Percentiles rank a stretch among this genome's conserved stretches.
These are phyloP conservation scores for Ostrea edulis DNA, from an alignment of 1,140 invertebrate genomes.

Conservation along the genomic window DNA sequence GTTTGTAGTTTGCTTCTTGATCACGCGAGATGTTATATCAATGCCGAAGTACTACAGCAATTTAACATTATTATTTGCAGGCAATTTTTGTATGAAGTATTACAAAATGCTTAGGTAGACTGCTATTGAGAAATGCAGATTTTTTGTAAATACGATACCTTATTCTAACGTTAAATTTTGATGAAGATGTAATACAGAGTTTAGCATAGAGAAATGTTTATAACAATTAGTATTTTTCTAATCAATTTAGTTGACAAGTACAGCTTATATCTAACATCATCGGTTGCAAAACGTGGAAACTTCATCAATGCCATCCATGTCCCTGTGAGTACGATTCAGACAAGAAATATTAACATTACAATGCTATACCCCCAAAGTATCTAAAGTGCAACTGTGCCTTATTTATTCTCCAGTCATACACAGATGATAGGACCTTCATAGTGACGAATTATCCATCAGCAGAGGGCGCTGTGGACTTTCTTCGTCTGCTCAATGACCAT, in stretches of 20 bases:
- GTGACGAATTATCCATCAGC: not conserved
- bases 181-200: no score
- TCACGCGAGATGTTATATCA: no score
- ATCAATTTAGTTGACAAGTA: not conserved
- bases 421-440: not conserved
- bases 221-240: no score
- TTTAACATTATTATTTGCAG: not conserved
- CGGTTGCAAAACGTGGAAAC: not conserved
- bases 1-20: no score
- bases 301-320: conserved; percentile 5
- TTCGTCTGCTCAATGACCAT: conserved; percentile 6
- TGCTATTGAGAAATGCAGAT: no score
- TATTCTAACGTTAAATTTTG: no score
- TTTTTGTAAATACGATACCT: no score
- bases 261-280: not conserved
- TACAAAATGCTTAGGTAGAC: not conserved
- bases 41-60: no score
- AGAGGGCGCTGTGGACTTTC: conserved; percentile 11
- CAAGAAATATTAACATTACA: not conserved
- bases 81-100: not conserved
- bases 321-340: not conserved
- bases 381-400: not conserved
- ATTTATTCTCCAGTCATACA: not conserved
- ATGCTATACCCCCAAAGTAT: not conserved
- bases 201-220: no score